These are phyloP conservation scores for Promerops cafer DNA, from an alignment of 2,113 vertebrate genomes.

Conservation along the genomic window DNA sequence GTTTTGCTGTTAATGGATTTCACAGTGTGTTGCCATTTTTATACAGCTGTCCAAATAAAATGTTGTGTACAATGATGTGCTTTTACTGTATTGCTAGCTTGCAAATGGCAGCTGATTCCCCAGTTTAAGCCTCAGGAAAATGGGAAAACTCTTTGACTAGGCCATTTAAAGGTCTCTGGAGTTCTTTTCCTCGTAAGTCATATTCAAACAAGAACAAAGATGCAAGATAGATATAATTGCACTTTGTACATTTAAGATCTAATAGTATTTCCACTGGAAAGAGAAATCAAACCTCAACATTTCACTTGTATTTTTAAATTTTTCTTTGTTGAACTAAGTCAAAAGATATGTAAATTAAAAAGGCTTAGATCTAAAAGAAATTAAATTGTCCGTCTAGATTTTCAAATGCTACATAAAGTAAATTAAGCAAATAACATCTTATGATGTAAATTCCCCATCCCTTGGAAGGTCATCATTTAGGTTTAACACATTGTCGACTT, in stretches of 20 bases:
- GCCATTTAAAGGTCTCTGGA: neutral
- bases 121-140: neutral
- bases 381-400: neutral
- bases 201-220: slow-evolving; percentile 4
- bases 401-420: neutral
- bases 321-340: neutral
- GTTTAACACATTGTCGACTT: neutral
- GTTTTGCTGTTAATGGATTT: slow-evolving; percentile 64
- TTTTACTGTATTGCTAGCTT: slow-evolving; percentile 8
- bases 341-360: neutral
- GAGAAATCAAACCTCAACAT: neutral
- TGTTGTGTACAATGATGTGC: slow-evolving; percentile 24
- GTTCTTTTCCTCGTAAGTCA: neutral
- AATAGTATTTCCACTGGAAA: neutral
- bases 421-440: neutral
- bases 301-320: neutral
- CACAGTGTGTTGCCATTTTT: slow-evolving; percentile 60
- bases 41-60: slow-evolving; percentile 60
- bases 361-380: neutral
- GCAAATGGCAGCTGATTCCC: slow-evolving; percentile 24
- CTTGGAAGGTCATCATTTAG: neutral
- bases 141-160: neutral
- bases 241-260: neutral
- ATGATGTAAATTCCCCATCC: neutral
- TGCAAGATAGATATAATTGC: neutral